Evolutionary conservation across 23 tunicate species (phyloP), one percentile per base, ranked within the genome.

Genomic region (Ascidia mentula): DNA sequence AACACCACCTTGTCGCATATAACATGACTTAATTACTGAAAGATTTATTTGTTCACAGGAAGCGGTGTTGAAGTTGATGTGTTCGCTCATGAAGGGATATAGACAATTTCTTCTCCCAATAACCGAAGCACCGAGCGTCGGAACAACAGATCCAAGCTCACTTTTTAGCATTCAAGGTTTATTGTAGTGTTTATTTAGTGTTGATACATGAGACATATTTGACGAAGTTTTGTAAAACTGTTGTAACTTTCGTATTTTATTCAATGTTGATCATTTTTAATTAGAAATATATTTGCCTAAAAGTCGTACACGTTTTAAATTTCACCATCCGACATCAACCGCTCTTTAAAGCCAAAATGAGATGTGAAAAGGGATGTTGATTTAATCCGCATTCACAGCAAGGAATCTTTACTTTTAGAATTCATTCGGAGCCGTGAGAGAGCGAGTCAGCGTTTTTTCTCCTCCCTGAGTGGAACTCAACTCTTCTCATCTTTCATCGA

Each of bases 151-250:
- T 72, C 98, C 98, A 0, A 59, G 86, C 71, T 93, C 98, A 6
- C 75, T 93, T 34, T 93, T 93, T 78, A 88, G 80, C 80, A 93
- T 93, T 38, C 98, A 93, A 84, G 98, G 98, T 88, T n/a, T n/a
- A n/a, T n/a, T n/a, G n/a, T n/a, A n/a, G n/a, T n/a, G n/a, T n/a
- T n/a, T n/a, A n/a, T n/a, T n/a, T n/a, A n/a, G n/a, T n/a, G n/a
- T n/a, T n/a, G n/a, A n/a, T n/a, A n/a, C n/a, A n/a, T n/a, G n/a
- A n/a, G n/a, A n/a, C n/a, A n/a, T n/a, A n/a, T n/a, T n/a, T n/a
- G n/a, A n/a, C n/a, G n/a, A n/a, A n/a, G n/a, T n/a, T n/a, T n/a
- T n/a, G n/a, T n/a, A n/a, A n/a, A n/a, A n/a, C n/a, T n/a, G n/a
- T n/a, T n/a, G n/a, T n/a, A n/a, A n/a, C n/a, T n/a, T n/a, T n/a